A percentile compares a stretch with the other conserved stretches of the same genome.
Conservation (phyloP, 1,140 invertebrate species). For the Rhyzopertha dominica region DNA sequence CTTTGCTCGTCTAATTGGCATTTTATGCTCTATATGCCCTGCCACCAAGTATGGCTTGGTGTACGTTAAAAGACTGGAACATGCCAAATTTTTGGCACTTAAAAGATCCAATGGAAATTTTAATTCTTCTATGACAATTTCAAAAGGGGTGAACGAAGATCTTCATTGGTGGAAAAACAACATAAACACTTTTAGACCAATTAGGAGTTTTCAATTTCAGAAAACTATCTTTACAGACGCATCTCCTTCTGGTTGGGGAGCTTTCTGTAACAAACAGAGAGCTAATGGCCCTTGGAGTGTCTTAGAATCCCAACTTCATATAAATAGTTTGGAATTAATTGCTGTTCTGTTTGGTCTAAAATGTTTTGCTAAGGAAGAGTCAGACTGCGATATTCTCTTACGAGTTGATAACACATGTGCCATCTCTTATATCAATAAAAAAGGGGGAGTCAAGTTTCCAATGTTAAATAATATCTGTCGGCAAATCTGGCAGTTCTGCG, state of each 20-base stretch:
- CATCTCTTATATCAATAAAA: conserved; percentile 12
- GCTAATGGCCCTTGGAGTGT: background rate
- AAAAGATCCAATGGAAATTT: conserved; percentile 3
- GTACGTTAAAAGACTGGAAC: conserved; percentile 27
- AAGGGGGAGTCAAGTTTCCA: conserved; percentile 8
- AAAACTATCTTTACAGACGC: conserved; percentile 14
- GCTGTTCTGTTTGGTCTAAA: conserved; percentile 6
- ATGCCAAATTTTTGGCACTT: conserved; percentile 18
- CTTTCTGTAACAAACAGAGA: background rate
- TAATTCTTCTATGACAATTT: background rate
- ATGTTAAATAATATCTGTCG: conserved; percentile 9
- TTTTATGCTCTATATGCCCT: conserved; percentile 23
- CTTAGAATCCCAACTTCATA: background rate
- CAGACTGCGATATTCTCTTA: conserved; percentile 4
- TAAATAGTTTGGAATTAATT: conserved; percentile 10
- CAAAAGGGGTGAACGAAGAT: conserved; percentile 8
- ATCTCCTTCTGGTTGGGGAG: background rate
- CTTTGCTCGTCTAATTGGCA: conserved; percentile 27
- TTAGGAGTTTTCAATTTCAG: no score
- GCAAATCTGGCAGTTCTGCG: conserved; percentile 12
- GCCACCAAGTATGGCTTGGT: conserved; percentile 27
- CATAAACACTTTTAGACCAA: no score
- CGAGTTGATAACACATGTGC: conserved; percentile 15
- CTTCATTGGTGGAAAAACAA: conserved; percentile 33
- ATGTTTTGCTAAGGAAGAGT: conserved; percentile 1